Evolutionary conservation across 2,888 invertebrate genomes (phyloP).

Genomic region (Trimorus sp.): DNA sequence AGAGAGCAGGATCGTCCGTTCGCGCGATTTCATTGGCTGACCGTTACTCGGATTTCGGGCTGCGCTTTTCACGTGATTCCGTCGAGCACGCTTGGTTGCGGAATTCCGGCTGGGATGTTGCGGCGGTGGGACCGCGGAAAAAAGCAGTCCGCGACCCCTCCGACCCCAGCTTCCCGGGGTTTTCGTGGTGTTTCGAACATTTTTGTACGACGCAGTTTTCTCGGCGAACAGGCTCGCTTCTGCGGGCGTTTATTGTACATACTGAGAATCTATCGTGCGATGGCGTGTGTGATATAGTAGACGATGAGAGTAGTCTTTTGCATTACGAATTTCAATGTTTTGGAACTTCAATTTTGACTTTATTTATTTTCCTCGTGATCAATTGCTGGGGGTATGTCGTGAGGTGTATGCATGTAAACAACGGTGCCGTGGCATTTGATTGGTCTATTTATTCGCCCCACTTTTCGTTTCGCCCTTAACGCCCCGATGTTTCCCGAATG

Average conservation of each 20-base stretch:
- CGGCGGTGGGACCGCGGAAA: no score
- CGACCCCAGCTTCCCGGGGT: no score
- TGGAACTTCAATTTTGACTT: not conserved
- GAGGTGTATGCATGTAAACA: slow-evolving; percentile 4
- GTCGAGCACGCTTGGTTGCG: no score
- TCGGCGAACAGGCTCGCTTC: slow-evolving; percentile 29
- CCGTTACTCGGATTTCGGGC: no score
- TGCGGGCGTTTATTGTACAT: slow-evolving; percentile 53
- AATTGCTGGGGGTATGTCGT: not conserved
- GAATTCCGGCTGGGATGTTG: no score
- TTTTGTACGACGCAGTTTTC: slow-evolving; percentile 28
- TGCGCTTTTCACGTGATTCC: no score
- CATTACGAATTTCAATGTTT: slow-evolving; percentile 37
- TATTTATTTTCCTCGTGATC: slow-evolving; percentile 9
- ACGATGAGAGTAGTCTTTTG: slow-evolving; percentile 39
- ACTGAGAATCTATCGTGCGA: slow-evolving; percentile 48
- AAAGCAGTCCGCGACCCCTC: no score
- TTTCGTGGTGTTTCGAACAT: no score
- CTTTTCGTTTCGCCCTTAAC: slow-evolving; percentile 2
- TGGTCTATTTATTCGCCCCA: slow-evolving; percentile 17
- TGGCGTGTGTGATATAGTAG: slow-evolving; percentile 55
- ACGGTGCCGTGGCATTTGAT: slow-evolving; percentile 52
- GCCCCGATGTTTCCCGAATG: slow-evolving; percentile 2
- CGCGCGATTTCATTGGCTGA: no score
- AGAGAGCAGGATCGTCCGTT: no score